Conservation (phyloP, 1,140 invertebrate genomes). For the Akabosia matsudoensis region DNA sequence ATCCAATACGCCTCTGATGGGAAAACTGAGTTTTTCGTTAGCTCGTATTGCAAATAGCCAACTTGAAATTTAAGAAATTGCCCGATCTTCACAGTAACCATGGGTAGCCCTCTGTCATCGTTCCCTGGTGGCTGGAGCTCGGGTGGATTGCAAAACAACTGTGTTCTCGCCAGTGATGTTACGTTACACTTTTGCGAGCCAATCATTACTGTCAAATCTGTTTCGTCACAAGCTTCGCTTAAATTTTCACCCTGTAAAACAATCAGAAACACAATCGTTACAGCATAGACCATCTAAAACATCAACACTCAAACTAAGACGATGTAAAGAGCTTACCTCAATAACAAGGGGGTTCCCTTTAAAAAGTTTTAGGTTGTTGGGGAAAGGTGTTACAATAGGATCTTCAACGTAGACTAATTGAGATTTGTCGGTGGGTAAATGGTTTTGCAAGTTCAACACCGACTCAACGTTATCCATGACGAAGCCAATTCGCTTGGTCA, state of each 20-base stretch:
- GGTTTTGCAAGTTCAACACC: conserved; percentile 81
- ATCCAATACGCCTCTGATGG: conserved; percentile 81
- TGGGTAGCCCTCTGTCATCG: conserved; percentile 73
- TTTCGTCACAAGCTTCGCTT: conserved; percentile 84
- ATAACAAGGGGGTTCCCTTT: conserved; percentile 94
- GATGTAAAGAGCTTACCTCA: too few relatives aligned
- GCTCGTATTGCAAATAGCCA: conserved; percentile 82
- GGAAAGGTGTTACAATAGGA: conserved; percentile 84
- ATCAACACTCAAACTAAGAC: too few relatives aligned
- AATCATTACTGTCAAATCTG: conserved; percentile 89
- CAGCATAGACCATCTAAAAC: too few relatives aligned
- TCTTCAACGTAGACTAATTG: conserved; percentile 86
- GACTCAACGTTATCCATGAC: conserved; percentile 91
- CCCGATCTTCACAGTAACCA: conserved; percentile 87
- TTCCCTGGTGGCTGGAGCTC: conserved; percentile 77
- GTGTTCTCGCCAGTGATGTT: conserved; percentile 80
- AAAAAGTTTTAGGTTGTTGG: conserved; percentile 78
- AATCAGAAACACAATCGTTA: conserved; percentile 33
- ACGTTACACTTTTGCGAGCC: conserved; percentile 85
- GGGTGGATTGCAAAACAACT: conserved; percentile 86
- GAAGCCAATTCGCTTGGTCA: conserved; percentile 67
- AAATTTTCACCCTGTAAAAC: conserved; percentile 72
- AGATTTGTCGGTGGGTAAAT: conserved; percentile 72
- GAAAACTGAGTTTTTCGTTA: conserved; percentile 77
- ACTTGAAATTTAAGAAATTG: conserved; percentile 79